Percentiles rank a stretch among this genome's conserved stretches.
Evolutionary conservation across 2,888 invertebrate genomes (phyloP).

Genomic region (Drosophila cognata): DNA sequence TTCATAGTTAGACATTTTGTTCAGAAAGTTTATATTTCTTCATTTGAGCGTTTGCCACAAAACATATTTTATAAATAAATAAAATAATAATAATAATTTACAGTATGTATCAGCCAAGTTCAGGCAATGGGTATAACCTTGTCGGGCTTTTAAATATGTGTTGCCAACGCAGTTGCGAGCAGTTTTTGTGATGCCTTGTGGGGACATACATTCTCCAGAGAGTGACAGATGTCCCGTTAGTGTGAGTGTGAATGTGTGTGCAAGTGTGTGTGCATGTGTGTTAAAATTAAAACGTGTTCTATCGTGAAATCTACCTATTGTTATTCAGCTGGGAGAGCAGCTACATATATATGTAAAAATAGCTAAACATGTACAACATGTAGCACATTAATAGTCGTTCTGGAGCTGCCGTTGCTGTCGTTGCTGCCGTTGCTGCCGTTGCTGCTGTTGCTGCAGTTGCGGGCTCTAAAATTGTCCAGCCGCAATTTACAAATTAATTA

Average conservation of each 20-base stretch:
- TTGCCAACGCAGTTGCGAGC: constrained; percentile 1
- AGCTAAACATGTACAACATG: constrained; percentile 48
- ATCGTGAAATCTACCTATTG: constrained; percentile 80
- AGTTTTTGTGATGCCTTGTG: constrained; percentile 6
- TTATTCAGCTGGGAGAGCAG: constrained; percentile 49
- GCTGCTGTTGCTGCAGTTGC: constrained; percentile 22
- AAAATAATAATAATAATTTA: not conserved
- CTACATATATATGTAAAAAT: constrained; percentile 40
- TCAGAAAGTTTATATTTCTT: fast-evolving
- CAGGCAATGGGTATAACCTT: not conserved
- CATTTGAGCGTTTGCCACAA: not conserved
- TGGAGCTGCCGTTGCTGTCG: not conserved
- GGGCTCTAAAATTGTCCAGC: constrained; percentile 36
- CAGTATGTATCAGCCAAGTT: not conserved
- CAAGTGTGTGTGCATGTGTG: constrained; percentile 34
- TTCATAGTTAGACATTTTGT: not conserved
- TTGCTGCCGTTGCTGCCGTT: constrained; percentile 24
- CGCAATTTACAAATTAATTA: constrained; percentile 54
- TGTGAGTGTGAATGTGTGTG: constrained; percentile 29
- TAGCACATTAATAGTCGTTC: constrained; percentile 35
- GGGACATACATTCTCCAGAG: constrained; percentile 3
- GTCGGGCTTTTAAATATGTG: not conserved
- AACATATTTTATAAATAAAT: not conserved
- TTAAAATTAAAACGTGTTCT: constrained; percentile 84
- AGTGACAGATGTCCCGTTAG: constrained; percentile 31